Base-by-base conservation (phyloP, 1,140 invertebrate genomes). In the Hyphantria cunea region DNA sequence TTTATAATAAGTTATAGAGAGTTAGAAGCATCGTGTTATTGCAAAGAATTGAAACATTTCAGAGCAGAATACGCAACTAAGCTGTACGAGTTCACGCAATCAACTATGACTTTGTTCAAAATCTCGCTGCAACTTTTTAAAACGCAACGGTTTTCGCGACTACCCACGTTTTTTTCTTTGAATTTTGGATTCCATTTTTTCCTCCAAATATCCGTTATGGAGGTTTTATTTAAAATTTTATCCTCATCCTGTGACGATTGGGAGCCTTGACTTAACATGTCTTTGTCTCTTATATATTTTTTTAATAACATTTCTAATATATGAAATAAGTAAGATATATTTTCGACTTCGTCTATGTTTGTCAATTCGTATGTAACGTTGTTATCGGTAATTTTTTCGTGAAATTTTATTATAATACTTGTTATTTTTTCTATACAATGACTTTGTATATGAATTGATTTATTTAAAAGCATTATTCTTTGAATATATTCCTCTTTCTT, bases 31-130 rank as follows among this genome's bases (percentile, higher is more conserved):
- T 25, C 17, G 17, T 25, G 5, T 25, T 47, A 42, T 66, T 80
- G 84, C 49, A 87, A 65, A 12, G 78, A 66, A 74, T 89, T 89
- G 52, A 81, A 87, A 67, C 84, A 85, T 52, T 86, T 81, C 25
- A 89, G 59, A 0, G 84, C 84, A 3, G 70, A 65, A 65, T 72
- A 87, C 0, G 86, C 64, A 12, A 89, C 63, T 11, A 89, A 73
- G 61, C 83, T 85, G 25, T 85, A 89, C 0, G 74, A 73, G 5
- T 78, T 67, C 64, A 87, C 84, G 7, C 74, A 76, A 33, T 72
- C 51, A 0, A 85, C 78, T 6, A 86, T 74, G 7, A 89, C 70
- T 67, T 82, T 86, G 50, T 86, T 86, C 49, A 89, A 69, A 12
- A 84, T 59, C 5, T 81, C 75, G 51, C 73, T 75, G 6, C 74